phyloP scores from a whole-genome alignment of 2,113 vertebrate species.

The Rhizomys pruinosus region DNA sequence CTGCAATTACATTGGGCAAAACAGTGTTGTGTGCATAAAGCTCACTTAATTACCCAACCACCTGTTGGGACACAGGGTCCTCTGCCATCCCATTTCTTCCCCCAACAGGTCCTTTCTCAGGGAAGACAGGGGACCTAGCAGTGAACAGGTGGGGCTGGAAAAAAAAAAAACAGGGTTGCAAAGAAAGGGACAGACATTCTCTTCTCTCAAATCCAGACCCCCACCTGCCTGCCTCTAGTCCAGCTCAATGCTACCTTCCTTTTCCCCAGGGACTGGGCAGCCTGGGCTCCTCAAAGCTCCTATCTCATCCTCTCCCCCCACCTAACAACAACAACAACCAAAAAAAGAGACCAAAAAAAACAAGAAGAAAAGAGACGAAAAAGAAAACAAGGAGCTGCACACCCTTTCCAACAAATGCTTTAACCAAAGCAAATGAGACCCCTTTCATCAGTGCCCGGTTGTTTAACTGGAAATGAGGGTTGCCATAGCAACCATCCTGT shows the following conservation, averaged over 20 bases:
- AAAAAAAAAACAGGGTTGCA: not conserved
- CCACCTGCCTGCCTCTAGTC: not conserved
- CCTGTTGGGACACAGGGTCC: constrained; percentile 84
- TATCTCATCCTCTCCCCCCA: not conserved
- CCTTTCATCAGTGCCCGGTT: constrained; percentile 80
- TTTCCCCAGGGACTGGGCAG: not conserved
- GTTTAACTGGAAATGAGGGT: constrained; percentile 83
- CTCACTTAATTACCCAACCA: constrained; percentile 90
- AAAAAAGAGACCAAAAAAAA: not conserved
- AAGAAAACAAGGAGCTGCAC: constrained; percentile 26
- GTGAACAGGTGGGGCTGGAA: not conserved
- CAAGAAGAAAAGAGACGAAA: not conserved
- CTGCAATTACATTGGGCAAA: constrained; percentile 88
- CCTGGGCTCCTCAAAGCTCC: not conserved
- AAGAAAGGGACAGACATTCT: fast-evolving
- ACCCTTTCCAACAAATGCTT: constrained; percentile 69
- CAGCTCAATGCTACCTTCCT: not conserved
- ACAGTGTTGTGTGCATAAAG: constrained; percentile 88
- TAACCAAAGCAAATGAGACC: constrained; percentile 76
- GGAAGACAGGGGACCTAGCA: not conserved
- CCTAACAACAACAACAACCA: not conserved
- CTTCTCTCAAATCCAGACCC: not conserved
- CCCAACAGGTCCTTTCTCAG: constrained; percentile 57
- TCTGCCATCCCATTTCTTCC: constrained; percentile 67
- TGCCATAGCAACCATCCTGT: constrained; percentile 80